A percentile compares a stretch with the other conserved stretches of the same genome.
Evolutionary conservation across 2,113 vertebrate genomes (phyloP).

Genomic region (Emberiza fucata): DNA sequence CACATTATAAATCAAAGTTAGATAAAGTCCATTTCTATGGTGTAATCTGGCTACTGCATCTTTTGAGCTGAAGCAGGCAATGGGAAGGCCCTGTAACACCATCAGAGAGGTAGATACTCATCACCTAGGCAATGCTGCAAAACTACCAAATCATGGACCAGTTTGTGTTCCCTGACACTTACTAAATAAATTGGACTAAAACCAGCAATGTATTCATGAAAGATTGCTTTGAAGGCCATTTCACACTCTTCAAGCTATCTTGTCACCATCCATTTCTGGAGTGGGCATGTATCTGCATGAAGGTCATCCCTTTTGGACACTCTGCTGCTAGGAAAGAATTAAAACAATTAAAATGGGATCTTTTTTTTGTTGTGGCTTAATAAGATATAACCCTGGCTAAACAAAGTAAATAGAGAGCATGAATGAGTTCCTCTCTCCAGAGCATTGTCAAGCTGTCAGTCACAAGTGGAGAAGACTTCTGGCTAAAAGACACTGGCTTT

Average conservation of each 20-base stretch:
- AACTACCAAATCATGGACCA: not conserved
- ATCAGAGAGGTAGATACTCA: not conserved
- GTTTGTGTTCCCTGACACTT: not conserved
- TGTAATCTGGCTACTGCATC: not conserved
- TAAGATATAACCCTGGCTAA: conserved; percentile 4
- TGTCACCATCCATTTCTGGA: not conserved
- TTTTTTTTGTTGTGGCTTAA: not conserved
- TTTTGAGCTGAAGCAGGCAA: not conserved
- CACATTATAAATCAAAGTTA: not conserved
- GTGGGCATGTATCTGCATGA: not conserved
- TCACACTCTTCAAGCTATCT: not conserved
- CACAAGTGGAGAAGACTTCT: conserved; percentile 13
- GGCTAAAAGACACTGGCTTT: conserved; percentile 6
- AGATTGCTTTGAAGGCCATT: not conserved
- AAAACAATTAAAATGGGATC: conserved; percentile 17
- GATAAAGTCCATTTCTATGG: not conserved
- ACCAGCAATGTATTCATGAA: not conserved
- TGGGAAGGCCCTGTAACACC: not conserved
- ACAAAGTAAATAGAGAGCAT: not conserved
- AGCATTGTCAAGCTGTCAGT: conserved; percentile 15
- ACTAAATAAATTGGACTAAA: conserved; percentile 18
- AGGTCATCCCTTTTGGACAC: conserved; percentile 7
- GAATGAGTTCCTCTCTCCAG: not conserved
- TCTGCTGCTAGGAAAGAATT: not conserved
- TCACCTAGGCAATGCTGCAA: not conserved